These are phyloP conservation scores for Tineola bisselliella DNA, from an alignment of 2,888 invertebrate species.

Conservation along the genomic window DNA sequence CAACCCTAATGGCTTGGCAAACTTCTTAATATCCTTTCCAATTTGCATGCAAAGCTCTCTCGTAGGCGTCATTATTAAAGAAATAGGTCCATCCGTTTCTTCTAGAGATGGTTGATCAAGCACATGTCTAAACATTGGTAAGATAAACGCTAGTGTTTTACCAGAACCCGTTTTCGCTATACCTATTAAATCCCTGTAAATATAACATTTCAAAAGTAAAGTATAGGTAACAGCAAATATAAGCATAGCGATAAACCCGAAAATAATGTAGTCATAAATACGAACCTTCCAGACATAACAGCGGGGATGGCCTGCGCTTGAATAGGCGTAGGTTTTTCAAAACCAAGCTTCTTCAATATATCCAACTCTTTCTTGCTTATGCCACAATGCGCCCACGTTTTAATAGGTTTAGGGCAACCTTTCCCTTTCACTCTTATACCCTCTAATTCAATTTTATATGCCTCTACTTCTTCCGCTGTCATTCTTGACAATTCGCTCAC, in stretches of 20 bases:
- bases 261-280: neutral
- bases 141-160: conserved; percentile 96
- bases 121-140: conserved; percentile 97
- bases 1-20: conserved; percentile 86
- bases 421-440: conserved; percentile 97
- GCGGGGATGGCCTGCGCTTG: conserved; percentile 98
- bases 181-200: conserved; percentile 85
- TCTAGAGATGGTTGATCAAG: conserved; percentile 93
- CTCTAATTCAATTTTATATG: conserved; percentile 88
- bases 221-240: no score
- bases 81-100: conserved; percentile 96
- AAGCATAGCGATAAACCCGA: neutral
- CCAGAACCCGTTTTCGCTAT: conserved; percentile 99
- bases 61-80: conserved; percentile 98
- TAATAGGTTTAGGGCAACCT: conserved; percentile 94
- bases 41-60: conserved; percentile 99
- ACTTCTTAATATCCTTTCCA: conserved; percentile 94
- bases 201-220: neutral
- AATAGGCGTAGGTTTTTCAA: conserved; percentile 98
- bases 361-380: conserved; percentile 96
- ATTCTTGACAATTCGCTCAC: conserved; percentile 94
- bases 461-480: conserved; percentile 87
- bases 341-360: conserved; percentile 86
- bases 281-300: conserved; percentile 90
- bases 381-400: conserved; percentile 98